Evolutionary conservation across 2,888 invertebrate genomes (phyloP).

Genomic region (Sesamia inferens): DNA sequence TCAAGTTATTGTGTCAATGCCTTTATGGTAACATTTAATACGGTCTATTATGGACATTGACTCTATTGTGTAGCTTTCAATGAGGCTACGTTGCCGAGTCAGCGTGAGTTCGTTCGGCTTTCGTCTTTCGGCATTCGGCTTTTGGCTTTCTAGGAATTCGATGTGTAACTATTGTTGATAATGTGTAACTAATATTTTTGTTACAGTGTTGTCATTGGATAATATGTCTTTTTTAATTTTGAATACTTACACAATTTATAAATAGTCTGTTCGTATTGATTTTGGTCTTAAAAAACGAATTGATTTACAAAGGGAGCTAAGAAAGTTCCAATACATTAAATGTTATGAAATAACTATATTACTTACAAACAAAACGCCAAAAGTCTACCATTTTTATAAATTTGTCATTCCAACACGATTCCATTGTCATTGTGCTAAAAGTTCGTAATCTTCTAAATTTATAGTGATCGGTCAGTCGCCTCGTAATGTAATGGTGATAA

Average conservation of each 20-base stretch:
- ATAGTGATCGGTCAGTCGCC: too few relatives aligned
- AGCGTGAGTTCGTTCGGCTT: constrained; percentile 77
- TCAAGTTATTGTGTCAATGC: constrained; percentile 80
- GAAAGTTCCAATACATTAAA: neutral
- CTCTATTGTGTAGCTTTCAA: constrained; percentile 77
- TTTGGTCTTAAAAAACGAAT: neutral
- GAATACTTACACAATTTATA: too few relatives aligned
- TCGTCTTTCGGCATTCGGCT: constrained; percentile 65
- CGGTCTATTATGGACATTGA: constrained; percentile 80
- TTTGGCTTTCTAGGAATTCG: constrained; percentile 78
- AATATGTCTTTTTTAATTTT: constrained; percentile 3
- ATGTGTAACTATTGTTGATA: constrained; percentile 59
- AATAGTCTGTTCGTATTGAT: neutral
- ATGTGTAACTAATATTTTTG: constrained; percentile 45
- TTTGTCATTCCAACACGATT: too few relatives aligned
- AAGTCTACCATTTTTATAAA: too few relatives aligned
- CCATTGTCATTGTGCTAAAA: too few relatives aligned
- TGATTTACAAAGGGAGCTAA: neutral
- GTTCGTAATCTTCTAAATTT: too few relatives aligned
- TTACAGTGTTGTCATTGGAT: constrained; percentile 40
- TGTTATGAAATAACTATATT: neutral
- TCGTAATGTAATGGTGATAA: too few relatives aligned
- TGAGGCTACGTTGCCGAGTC: constrained; percentile 74
- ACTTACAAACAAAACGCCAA: too few relatives aligned
- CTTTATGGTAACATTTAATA: constrained; percentile 80